Evolutionary conservation across 2,113 vertebrate species (phyloP), one percentile per base, ranked within the genome.

Genomic region (Lophius piscatorius): DNA sequence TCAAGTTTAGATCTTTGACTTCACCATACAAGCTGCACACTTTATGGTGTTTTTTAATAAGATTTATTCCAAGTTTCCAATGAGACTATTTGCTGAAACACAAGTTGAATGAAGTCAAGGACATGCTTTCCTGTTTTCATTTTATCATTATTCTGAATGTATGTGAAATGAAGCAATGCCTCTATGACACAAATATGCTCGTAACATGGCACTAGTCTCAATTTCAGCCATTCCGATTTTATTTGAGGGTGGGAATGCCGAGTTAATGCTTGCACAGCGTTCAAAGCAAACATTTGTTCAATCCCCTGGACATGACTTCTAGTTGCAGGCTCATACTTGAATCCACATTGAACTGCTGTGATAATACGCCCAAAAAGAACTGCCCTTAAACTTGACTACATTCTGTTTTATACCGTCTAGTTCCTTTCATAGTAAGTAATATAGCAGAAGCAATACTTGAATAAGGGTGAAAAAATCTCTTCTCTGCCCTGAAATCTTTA

Each of bases 271-370:
- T 40, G 12, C 39, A 7, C 13, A 9, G 29, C 9, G 14, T 70
- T 65, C 69, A 72, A 48, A 36, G 16, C 11, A 58, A 71, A 66
- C 70, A 62, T 75, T 75, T 55, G 21, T 38, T 46, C 26, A 1
- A 17, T 69, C 61, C 57, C 45, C 57, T 67, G 57, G 61, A 74
- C 72, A 22, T 11, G 41, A 44, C 31, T 33, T 56, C 31, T 63
- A 47, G 22, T 65, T 76, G 28, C 9, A 38, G 50, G 42, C 50
- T 60, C 42, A 63, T 42, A 70, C 61, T 28, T 70, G 63, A 60
- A 29, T 42, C 52, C 46, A n/a, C n/a, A n/a, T n/a, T n/a, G 56
- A 46, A 42, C 20, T 14, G 13, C 29, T 26, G 14, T 40, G 22
- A 3, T 34, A 26, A 28, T 50, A 1, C 8, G 51, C 49, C 62